These are phyloP conservation scores for Spinus olivaceus DNA, from an alignment of 2,797 vertebrate species.

Conservation along the genomic window DNA sequence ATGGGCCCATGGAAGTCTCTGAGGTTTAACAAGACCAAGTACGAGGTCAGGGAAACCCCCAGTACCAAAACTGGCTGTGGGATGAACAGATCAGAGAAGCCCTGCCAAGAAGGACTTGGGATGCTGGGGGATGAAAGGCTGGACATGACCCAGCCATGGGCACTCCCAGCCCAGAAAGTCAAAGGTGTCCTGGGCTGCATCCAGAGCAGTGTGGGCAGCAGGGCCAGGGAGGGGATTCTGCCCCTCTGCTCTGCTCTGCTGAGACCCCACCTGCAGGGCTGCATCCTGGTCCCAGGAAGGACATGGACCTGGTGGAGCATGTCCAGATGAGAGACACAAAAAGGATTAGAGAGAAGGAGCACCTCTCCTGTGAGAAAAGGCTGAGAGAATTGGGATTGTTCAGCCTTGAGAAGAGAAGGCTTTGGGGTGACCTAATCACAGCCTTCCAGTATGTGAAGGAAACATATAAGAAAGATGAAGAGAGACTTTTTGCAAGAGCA, in stretches of 20 bases:
- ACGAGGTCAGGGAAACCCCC: accelerated
- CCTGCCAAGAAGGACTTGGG: accelerated
- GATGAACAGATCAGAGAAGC: neutral
- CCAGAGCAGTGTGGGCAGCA: neutral
- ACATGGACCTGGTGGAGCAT: too few relatives aligned
- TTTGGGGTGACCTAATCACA: neutral
- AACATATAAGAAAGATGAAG: neutral
- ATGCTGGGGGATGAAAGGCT: accelerated
- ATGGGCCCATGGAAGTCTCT: too few relatives aligned
- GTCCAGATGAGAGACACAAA: too few relatives aligned
- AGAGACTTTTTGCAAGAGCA: neutral
- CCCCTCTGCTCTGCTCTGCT: neutral
- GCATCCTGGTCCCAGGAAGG: too few relatives aligned
- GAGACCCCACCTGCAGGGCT: accelerated
- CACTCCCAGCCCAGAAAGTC: accelerated
- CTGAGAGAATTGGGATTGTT: neutral
- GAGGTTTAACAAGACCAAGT: neutral
- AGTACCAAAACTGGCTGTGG: neutral
- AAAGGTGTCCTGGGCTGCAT: accelerated
- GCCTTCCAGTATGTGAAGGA: neutral
- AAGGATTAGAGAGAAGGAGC: too few relatives aligned
- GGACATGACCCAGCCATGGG: accelerated
- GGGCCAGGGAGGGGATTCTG: accelerated
- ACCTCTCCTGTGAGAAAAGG: neutral
- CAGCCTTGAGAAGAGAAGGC: neutral